Percentiles rank a stretch among this genome's conserved stretches.
Conservation (phyloP, 2,797 vertebrate species). For the Tolypeutes matacus region DNA sequence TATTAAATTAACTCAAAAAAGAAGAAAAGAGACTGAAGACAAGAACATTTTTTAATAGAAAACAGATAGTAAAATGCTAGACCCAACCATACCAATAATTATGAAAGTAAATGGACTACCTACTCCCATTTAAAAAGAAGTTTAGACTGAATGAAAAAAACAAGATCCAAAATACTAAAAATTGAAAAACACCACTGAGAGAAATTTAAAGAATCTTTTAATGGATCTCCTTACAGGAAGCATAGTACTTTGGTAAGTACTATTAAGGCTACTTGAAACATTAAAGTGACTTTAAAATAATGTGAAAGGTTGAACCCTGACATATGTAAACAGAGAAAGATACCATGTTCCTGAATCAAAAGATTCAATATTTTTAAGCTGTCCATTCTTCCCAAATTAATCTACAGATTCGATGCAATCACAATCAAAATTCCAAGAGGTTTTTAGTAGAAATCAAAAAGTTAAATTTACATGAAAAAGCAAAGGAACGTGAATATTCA, state of each 20-base stretch:
- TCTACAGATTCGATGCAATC: not conserved
- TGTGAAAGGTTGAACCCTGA: not conserved
- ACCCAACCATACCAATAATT: not conserved
- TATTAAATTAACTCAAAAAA: not conserved
- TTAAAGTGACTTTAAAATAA: slow-evolving; percentile 56
- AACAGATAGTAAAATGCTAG: not conserved
- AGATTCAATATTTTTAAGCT: too few relatives aligned
- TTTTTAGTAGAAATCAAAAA: not conserved
- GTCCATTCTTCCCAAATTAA: too few relatives aligned
- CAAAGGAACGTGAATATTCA: not conserved
- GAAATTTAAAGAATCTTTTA: slow-evolving; percentile 93
- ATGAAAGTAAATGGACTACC: not conserved
- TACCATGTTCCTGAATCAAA: too few relatives aligned
- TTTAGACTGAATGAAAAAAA: not conserved
- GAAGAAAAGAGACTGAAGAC: not conserved
- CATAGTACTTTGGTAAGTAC: slow-evolving; percentile 94
- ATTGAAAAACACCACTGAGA: not conserved
- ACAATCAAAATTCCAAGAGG: not conserved
- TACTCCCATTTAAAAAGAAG: not conserved
- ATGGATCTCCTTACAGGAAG: slow-evolving; percentile 97
- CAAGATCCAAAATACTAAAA: not conserved
- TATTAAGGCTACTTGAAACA: slow-evolving; percentile 47
- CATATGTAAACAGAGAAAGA: not conserved
- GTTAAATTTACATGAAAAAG: not conserved
- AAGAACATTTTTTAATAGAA: not conserved